phyloP scores from a whole-genome alignment of 2,113 vertebrate species.

The Syngnathoides biaculeatus region DNA sequence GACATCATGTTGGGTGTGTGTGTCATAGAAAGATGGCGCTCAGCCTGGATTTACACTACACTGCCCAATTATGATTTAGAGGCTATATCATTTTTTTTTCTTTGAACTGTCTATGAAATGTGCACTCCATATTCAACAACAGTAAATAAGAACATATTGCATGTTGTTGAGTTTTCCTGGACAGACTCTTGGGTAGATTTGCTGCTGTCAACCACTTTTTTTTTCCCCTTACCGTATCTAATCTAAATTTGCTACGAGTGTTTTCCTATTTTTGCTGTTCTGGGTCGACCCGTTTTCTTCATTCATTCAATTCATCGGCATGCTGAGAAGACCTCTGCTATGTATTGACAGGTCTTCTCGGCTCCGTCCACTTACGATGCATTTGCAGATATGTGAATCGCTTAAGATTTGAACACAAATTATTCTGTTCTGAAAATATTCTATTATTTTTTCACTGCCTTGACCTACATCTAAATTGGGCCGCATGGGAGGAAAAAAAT shows the following conservation, averaged over 20 bases:
- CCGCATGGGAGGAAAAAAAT: background rate
- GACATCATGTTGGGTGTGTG: constrained; percentile 11
- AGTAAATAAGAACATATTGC: background rate
- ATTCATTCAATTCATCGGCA: no score
- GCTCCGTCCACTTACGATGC: background rate
- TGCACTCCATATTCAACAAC: background rate
- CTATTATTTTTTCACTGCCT: background rate
- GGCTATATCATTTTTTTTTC: background rate
- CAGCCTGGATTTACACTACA: background rate
- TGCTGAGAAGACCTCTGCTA: background rate
- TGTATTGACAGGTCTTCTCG: background rate
- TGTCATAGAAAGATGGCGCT: constrained; percentile 16
- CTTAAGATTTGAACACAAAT: background rate
- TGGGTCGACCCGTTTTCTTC: background rate
- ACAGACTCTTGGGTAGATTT: no score
- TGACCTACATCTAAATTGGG: background rate
- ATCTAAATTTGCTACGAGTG: no score
- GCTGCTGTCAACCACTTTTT: no score
- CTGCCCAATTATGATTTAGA: background rate
- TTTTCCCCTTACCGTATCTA: no score
- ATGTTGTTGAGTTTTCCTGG: no score
- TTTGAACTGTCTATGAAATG: background rate
- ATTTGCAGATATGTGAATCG: background rate
- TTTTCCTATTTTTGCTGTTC: background rate
- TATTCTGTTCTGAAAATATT: background rate